Percentiles rank a stretch among this genome's conserved stretches.
Evolutionary conservation across 2,797 vertebrate genomes (phyloP).

Genomic region (Leuciscus waleckii): DNA sequence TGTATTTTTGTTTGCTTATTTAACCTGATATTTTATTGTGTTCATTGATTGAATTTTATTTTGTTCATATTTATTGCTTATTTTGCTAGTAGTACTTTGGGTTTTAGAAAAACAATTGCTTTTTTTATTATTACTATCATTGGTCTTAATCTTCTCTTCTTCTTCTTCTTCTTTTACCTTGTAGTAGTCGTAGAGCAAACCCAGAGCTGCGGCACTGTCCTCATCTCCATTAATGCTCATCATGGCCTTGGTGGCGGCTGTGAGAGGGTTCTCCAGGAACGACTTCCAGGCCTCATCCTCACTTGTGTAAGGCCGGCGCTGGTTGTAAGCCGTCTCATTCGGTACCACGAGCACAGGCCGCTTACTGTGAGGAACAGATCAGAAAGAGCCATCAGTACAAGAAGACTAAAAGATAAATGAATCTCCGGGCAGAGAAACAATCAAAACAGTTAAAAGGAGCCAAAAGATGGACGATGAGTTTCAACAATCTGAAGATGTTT

Average conservation of each 20-base stretch:
- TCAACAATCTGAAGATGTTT: slow-evolving; percentile 14
- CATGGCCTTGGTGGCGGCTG: slow-evolving; percentile 98
- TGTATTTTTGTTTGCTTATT: not conserved
- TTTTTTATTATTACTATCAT: not conserved
- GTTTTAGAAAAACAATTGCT: not conserved
- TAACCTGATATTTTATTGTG: not conserved
- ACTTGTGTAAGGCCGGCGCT: slow-evolving; percentile 92
- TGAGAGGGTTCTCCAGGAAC: slow-evolving; percentile 97
- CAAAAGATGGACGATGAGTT: slow-evolving; percentile 6
- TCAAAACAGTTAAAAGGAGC: slow-evolving; percentile 1
- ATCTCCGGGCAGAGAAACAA: not conserved
- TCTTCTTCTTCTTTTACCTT: slow-evolving; percentile 75
- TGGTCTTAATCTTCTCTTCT: not conserved
- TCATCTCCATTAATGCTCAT: slow-evolving; percentile 99
- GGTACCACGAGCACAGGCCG: slow-evolving; percentile 96
- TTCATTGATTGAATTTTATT: not conserved
- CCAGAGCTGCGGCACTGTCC: slow-evolving; percentile 94
- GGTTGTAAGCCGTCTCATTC: slow-evolving; percentile 90
- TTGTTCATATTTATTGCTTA: not conserved
- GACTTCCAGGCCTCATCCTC: slow-evolving; percentile 99
- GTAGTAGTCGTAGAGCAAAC: slow-evolving; percentile 96
- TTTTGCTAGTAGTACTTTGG: not conserved
- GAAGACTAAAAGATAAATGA: slow-evolving; percentile 5
- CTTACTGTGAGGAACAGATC: slow-evolving; percentile 81
- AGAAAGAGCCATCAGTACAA: not conserved